A percentile compares a stretch with the other conserved stretches of the same genome.
Conservation (phyloP, 2,113 vertebrate species). For the Nyctereutes procyonoides region DNA sequence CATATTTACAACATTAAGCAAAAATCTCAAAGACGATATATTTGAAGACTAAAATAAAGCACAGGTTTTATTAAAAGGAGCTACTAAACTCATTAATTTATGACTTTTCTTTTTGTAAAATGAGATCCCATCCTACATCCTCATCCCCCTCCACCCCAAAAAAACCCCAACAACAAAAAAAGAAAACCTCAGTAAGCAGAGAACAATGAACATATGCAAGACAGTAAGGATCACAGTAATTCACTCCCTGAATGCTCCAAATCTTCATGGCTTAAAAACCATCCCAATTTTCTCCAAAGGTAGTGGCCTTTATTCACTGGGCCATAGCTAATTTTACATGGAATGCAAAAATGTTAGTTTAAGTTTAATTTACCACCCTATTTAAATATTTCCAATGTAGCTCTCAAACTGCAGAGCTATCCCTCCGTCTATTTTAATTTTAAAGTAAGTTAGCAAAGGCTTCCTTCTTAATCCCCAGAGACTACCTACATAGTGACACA, state of each 20-base stretch:
- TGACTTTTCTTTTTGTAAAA: conserved; percentile 71
- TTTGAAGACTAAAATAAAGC: conserved; percentile 74
- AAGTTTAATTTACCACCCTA: conserved; percentile 85
- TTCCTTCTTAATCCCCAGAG: conserved; percentile 88
- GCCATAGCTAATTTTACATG: conserved; percentile 89
- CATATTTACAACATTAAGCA: conserved; percentile 27
- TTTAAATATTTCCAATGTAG: conserved; percentile 86
- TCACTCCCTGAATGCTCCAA: conserved; percentile 84
- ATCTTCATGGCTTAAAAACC: conserved; percentile 88
- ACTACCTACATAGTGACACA: conserved; percentile 88
- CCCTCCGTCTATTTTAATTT: conserved; percentile 90
- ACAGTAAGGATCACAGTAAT: conserved; percentile 84
- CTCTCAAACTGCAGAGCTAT: conserved; percentile 87
- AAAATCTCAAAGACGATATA: conserved; percentile 65
- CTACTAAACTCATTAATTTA: conserved; percentile 72
- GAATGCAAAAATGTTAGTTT: conserved; percentile 88
- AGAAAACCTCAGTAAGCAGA: conserved; percentile 70
- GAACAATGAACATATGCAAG: conserved; percentile 86
- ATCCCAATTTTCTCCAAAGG: conserved; percentile 89
- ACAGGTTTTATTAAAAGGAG: conserved; percentile 53
- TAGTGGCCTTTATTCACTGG: conserved; percentile 86
- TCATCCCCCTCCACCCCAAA: accelerated
- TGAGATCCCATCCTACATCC: not conserved
- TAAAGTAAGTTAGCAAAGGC: conserved; percentile 91
- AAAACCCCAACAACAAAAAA: conserved; percentile 54